Base-by-base conservation (phyloP, 2,113 vertebrate species). In the Papio anubis region DNA sequence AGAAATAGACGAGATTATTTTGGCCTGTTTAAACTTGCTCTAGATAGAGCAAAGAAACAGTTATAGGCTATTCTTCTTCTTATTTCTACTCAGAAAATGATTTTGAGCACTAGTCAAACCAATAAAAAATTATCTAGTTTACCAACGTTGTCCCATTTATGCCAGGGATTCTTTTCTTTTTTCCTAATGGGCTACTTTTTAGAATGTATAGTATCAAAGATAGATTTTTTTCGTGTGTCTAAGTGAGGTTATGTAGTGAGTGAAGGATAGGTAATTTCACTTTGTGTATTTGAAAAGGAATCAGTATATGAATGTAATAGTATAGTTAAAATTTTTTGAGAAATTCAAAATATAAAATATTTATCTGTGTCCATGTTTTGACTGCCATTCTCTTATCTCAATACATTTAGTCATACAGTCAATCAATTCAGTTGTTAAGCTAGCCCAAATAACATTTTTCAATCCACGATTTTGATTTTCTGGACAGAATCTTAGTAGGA, bases 331-430 rank as follows among this genome's bases (percentile, higher is more conserved):
- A 64, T 57, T 61, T 30, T 59, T 32, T 84, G 8, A 35, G 23
- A 70, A 90, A 94, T 93, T 96, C 4, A 52, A 96, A 72, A 84
- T 64, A n/a, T 48, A 72, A 95, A 55, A 43, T 43, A n/a, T 16
- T 38, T 6, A 59, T 45, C 20, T 61, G 35, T 45, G 35, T 7
- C 38, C 9, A 25, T 38, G 82, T 81, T 93, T 59, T 23, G 7
- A 50, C 40, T 57, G 14, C 5, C 27, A 59, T 55, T 94, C 13
- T 78, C 12, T 68, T 6, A 5, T 92, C 14, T 66, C 57, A n/a
- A 38, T 21, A 88, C 25, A 95, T 40, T 18, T 27, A 48, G 1
- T 84, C 85, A 75, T 88, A 59, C 2, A 50, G 4, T 93, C 88
- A 55, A 64, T 38, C 66, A 75, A 68, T 40, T 50, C 25, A 40